Evolutionary conservation across 37 sponge, comb jelly and placozoan genomes (phyloP).

Genomic region (Chondrosia reniformis): DNA sequence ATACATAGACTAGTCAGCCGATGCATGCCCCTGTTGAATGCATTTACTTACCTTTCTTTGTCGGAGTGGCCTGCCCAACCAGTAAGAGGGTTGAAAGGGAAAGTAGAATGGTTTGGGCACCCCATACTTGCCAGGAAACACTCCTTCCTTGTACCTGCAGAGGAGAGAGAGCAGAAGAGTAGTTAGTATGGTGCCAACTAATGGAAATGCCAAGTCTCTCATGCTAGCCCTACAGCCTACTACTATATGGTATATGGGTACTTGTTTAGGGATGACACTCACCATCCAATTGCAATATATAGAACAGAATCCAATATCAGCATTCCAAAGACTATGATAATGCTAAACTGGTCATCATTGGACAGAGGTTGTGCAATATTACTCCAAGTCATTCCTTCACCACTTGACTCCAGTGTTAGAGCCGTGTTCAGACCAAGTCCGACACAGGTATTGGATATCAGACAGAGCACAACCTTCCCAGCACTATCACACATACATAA

Average conservation of each 20-base stretch:
- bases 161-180: not conserved
- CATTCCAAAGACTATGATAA: constrained; percentile 74
- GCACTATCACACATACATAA: too few species aligned
- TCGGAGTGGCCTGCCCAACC: constrained; percentile 46
- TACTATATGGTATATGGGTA: not conserved
- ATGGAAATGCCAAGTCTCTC: not conserved
- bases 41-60: not conserved
- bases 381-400: constrained; percentile 56
- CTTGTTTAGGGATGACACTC: not conserved
- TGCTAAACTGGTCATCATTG: constrained; percentile 64
- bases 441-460: constrained; percentile 82
- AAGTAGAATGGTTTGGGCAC: constrained; percentile 89
- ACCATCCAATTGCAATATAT: constrained; percentile 87
- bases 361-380: constrained; percentile 64
- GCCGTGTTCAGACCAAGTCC: constrained; percentile 62
- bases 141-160: constrained; percentile 84
- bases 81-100: constrained; percentile 72
- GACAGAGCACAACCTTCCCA: constrained; percentile 23
- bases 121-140: constrained; percentile 90
- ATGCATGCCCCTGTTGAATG: too few species aligned
- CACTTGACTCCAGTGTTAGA: constrained; percentile 47
- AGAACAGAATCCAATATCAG: constrained; percentile 67
- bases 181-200: not conserved
- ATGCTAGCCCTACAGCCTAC: not conserved
- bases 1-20: too few species aligned